Evolutionary conservation across 2,113 vertebrate genomes (phyloP).

Genomic region (Kobus ellipsiprymnus): DNA sequence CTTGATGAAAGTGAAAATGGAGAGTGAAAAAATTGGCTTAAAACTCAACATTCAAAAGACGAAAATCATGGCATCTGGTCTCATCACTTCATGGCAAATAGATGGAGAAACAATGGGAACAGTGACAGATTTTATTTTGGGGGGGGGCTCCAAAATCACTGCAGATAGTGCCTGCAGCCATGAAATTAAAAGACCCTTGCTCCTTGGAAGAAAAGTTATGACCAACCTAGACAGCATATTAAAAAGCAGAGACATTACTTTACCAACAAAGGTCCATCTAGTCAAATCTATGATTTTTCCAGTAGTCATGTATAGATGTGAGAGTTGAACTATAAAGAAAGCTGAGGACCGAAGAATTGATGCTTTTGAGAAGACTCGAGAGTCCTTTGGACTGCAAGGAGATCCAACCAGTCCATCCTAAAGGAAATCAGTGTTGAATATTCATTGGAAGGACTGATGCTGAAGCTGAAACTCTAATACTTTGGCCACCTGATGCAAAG

Average conservation of each 20-base stretch:
- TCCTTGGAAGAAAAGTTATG: background rate
- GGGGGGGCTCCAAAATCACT: background rate
- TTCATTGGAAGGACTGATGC: background rate
- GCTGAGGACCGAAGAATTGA: background rate
- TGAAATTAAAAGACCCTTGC: background rate
- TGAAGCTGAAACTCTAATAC: background rate
- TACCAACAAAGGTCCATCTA: background rate
- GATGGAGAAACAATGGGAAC: background rate
- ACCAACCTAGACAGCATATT: background rate
- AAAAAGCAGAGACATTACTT: background rate
- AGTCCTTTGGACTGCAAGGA: background rate
- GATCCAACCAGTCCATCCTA: background rate
- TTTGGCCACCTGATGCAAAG: background rate
- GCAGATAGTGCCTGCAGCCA: background rate
- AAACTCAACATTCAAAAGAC: background rate
- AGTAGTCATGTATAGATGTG: background rate
- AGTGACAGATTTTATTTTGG: background rate
- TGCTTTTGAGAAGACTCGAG: background rate
- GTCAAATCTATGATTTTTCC: background rate
- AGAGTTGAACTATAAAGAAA: background rate
- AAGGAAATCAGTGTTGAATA: background rate
- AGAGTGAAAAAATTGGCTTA: background rate
- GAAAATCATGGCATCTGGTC: background rate
- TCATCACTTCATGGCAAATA: background rate
- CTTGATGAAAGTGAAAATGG: background rate